Base-by-base conservation (phyloP, 1,140 invertebrate species). In the Leucophenga varia region DNA sequence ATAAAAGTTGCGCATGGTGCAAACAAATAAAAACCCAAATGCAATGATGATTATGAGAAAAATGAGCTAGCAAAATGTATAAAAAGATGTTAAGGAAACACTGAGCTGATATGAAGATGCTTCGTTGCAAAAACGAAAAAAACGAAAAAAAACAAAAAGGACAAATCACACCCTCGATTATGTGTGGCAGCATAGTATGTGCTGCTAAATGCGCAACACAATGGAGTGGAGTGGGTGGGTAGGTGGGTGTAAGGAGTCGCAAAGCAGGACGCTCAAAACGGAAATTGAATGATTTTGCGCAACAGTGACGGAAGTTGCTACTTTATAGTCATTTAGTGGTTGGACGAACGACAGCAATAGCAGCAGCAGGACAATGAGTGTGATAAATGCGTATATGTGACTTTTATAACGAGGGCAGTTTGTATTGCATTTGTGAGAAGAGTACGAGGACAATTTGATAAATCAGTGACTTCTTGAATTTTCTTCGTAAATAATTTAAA, bases 261-360 rank as follows among this genome's bases (percentile, higher is more conserved):
- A 34, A 41, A 41, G 13, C 21, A 41, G 22, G 13, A 34, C 17
- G 6, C 9, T 9, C 10, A 42, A 37, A 69, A 61, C 65, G 65
- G 65, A 70, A 70, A 70, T 70, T 70, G 65, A 70, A 70, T 70
- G 65, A 70, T 70, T 70, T 70, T 70, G 67, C 59, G 65, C 65
- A 70, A 70, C 56, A 70, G 63, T 59, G 55, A 59, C 65, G 65
- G 65, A 70, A 70, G 65, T 70, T 63, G 67, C 65, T 70, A 63
- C 59, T 70, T 70, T 70, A 70, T 67, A 70, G 65, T 70, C 65
- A 69, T 70, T 70, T 70, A 65, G 65, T 70, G 65, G 65, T 70
- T 65, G 67, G 57, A 59, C 61, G 46, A 44, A 21, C 31, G 28
- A 35, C 18, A 3, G 42, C 7, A n/a, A n/a, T n/a, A n/a, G n/a